Conservation (phyloP, 2,888 invertebrate species). For the Palloptera scutellata region DNA sequence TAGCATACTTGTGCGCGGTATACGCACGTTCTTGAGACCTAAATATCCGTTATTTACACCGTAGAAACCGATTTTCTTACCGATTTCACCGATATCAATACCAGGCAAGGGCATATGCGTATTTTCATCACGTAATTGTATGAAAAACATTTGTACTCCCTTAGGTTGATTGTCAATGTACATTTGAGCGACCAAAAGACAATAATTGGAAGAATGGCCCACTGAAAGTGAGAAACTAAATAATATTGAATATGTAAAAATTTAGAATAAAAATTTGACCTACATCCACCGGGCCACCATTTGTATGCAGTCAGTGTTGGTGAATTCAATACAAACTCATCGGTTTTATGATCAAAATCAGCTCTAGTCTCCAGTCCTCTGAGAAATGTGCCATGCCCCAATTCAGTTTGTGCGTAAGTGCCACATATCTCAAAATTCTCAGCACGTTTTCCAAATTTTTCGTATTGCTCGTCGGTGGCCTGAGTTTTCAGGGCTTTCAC, state of each 20-base stretch:
- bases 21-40: slow-evolving; percentile 83
- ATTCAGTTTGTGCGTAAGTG: slow-evolving; percentile 96
- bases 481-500: slow-evolving; percentile 87
- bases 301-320: slow-evolving; percentile 89
- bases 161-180: slow-evolving; percentile 80
- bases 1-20: slow-evolving; percentile 87
- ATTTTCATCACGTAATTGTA: slow-evolving; percentile 88
- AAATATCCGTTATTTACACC: slow-evolving; percentile 92
- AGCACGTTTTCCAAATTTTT: slow-evolving; percentile 82
- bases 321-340: slow-evolving; percentile 88
- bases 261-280: slow-evolving; percentile 61
- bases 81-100: slow-evolving; percentile 92
- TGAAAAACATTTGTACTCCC: slow-evolving; percentile 92
- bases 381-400: slow-evolving; percentile 94
- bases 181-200: slow-evolving; percentile 89
- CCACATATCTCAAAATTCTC: slow-evolving; percentile 84
- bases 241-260: not conserved
- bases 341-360: slow-evolving; percentile 80
- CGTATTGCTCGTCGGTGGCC: slow-evolving; percentile 85
- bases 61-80: slow-evolving; percentile 91
- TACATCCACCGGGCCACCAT: slow-evolving; percentile 96
- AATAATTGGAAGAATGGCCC: slow-evolving; percentile 91
- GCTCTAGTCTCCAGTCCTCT: slow-evolving; percentile 90
- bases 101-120: slow-evolving; percentile 87
- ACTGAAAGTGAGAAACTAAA: slow-evolving; percentile 64